Evolutionary conservation across 2,113 vertebrate genomes (phyloP), one percentile per base, ranked within the genome.

Genomic region (Bombycilla garrulus): DNA sequence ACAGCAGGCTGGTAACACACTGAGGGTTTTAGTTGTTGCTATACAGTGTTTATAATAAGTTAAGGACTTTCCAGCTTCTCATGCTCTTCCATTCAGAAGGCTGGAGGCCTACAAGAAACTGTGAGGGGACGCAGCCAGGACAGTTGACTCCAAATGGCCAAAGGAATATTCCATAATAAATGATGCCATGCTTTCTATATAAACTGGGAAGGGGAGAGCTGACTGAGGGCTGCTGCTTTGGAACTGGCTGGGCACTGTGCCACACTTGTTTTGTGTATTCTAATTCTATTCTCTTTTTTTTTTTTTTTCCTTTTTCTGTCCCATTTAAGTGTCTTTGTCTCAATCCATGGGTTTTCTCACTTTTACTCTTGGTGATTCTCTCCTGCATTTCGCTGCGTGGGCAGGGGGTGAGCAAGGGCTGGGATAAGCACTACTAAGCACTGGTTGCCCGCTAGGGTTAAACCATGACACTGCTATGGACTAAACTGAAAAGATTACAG

Each of bases 351-450:
- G 25, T 47, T 66, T 78, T 35, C 31, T 73, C 47, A 33, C 29
- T 67, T 54, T 73, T 40, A 10, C 24, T 84, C 6, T 29, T 61
- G n/a, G 38, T 0, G 0, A 13, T 76, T 86, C 29, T 61, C 47
- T 85, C 12, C 25, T 0, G 0, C 25, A 14, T 60, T 65, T 78
- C 0, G 0, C 53, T 54, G n/a, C 0, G 1, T 40, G 25, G 8
- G 9, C 47, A 35, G 53, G 45, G 19, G 60, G 20, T 26, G 38
- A 67, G 24, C 0, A 4, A 53, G 29, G 15, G 5, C 67, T 54
- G 13, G 14, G 40, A 42, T 35, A 47, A 61, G 24, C 54, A 29
- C 28, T 45, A 4, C 15, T 24, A 45, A 60, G 10, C 38, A 40
- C 29, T 54, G 5, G 22, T 73, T 91, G 29, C 35, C 26, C 6